Evolutionary conservation across 2,113 vertebrate species (phyloP), one percentile per base, ranked within the genome.

Genomic region (rat (Rattus norvegicus)): DNA sequence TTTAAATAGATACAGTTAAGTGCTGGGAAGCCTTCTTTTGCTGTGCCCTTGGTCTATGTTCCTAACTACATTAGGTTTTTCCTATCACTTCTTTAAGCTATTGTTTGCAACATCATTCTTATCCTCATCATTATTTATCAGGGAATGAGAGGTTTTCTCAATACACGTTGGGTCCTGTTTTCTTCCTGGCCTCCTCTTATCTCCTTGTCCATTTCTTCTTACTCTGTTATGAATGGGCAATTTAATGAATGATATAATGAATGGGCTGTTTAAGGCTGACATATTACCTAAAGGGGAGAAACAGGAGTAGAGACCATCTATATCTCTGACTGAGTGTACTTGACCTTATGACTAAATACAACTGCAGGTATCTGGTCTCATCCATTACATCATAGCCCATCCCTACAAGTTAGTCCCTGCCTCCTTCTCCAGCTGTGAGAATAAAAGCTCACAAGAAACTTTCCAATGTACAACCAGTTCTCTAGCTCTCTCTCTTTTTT

Each of bases 381-480:
- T 56, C 30, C 10, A 39, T 67, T 91, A 86, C 90, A 39, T 84
- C 67, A 72, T 93, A 65, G 77, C 81, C 93, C 90, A 81, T 11
- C 59, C 76, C 30, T 39, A 11, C 65, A 61, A 88, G 20, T 30
- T 72, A 77, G 43, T 90, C 97, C 70, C 94, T 70, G 1, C 97
- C 94, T 93, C 59, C 88, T 90, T 88, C 69, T 67, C 85, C 76
- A 65, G 65, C 65, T 56, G 73, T 93, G 56, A 88, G 85, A 39
- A 97, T 92, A 97, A 95, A 97, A 95, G 70, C 87, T 88, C 67
- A 49, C 69, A 67, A 94, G 93, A 89, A 95, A 89, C 76, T 30
- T 86, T 90, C 9, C 76, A 92, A 85, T 79, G 67, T 49, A 83
- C 59, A 88, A 81, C 59, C 63, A 49, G 69, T 87, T 69, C 63